Percentiles rank a stretch among this genome's conserved stretches.
phyloP scores from a whole-genome alignment of 1,140 invertebrate genomes.

The Neuroterus valhalla region DNA sequence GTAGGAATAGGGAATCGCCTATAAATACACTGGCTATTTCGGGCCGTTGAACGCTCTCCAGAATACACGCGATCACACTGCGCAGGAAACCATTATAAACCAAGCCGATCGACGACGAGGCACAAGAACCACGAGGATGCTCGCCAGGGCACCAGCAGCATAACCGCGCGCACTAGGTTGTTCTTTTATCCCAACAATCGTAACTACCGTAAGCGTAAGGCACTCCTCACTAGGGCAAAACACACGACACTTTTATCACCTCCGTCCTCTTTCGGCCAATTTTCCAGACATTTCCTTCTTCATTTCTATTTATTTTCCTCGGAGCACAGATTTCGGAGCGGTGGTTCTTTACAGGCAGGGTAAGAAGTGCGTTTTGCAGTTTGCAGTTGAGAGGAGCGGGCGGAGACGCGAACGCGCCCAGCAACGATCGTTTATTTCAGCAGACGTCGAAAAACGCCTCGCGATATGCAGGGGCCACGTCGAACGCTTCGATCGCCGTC shows the following conservation, averaged over 20 bases:
- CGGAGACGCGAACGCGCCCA: constrained; percentile 8
- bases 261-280: too few species aligned
- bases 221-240: too few species aligned
- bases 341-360: not conserved
- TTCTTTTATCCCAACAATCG: too few species aligned
- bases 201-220: too few species aligned
- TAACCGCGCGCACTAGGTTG: not conserved
- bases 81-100: constrained; percentile 51
- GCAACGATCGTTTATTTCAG: constrained; percentile 25
- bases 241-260: too few species aligned
- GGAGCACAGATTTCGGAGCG: not conserved
- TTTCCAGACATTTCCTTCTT: too few species aligned
- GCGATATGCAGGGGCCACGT: not conserved
- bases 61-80: constrained; percentile 41
- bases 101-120: constrained; percentile 10
- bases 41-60: constrained; percentile 50
- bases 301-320: too few species aligned
- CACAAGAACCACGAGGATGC: constrained; percentile 13
- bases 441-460: constrained; percentile 17
- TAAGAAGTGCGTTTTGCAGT: constrained; percentile 13
- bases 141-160: not conserved
- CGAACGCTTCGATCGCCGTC: constrained; percentile 11
- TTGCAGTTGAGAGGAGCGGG: not conserved
- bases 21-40: constrained; percentile 61
- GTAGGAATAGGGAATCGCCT: constrained; percentile 55